Conservation (phyloP, 2,797 vertebrate genomes). For the Phrynocephalus guinanensis region DNA sequence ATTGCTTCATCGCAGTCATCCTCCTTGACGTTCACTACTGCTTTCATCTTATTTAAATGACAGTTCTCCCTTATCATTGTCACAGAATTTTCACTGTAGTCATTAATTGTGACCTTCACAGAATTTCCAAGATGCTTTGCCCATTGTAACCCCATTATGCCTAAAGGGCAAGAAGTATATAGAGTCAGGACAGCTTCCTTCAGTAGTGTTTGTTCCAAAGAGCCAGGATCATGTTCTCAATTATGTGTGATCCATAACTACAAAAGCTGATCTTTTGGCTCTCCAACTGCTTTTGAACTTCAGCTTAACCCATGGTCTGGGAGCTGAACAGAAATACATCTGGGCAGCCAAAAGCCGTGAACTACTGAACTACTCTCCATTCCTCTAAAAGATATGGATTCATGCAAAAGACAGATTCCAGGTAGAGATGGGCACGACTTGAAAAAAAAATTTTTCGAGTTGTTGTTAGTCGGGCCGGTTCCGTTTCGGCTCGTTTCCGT, state of each 20-base stretch:
- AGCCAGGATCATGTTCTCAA: not conserved
- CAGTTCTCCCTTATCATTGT: slow-evolving; percentile 95
- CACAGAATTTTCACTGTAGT: slow-evolving; percentile 91
- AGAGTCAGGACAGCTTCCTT: not conserved
- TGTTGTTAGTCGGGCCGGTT: too few species aligned
- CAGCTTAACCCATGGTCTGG: too few species aligned
- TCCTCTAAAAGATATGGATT: not conserved
- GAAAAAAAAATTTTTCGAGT: too few species aligned
- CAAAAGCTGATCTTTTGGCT: too few species aligned
- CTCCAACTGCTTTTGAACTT: too few species aligned
- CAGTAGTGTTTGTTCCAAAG: accelerated
- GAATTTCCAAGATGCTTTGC: slow-evolving; percentile 90
- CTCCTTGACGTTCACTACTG: slow-evolving; percentile 77
- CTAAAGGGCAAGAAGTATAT: slow-evolving; percentile 73
- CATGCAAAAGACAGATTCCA: not conserved
- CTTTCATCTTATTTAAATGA: slow-evolving; percentile 90
- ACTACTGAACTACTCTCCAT: not conserved
- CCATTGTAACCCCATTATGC: slow-evolving; percentile 98
- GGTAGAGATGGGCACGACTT: too few species aligned
- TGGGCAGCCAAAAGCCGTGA: too few species aligned
- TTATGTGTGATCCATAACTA: too few species aligned
- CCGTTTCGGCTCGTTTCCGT: too few species aligned
- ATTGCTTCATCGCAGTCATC: slow-evolving; percentile 68
- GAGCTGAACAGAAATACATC: too few species aligned
- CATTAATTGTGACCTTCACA: slow-evolving; percentile 94